phyloP scores from a whole-genome alignment of 2,888 invertebrate species.

The Dinocampus coccinellae region DNA sequence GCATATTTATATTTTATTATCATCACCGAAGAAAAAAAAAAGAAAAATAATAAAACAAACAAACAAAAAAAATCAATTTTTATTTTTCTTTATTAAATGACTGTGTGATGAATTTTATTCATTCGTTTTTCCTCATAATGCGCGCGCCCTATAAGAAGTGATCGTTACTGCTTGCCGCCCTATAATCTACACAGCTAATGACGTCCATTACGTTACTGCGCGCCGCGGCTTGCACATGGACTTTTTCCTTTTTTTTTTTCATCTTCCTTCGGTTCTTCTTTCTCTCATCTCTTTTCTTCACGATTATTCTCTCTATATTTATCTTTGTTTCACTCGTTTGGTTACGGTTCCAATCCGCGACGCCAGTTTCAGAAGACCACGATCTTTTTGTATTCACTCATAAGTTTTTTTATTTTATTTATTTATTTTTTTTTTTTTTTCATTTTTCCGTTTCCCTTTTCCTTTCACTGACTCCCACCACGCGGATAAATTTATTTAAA shows the following conservation, averaged over 20 bases:
- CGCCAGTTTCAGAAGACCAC: conserved; percentile 35
- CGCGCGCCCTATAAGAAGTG: conserved; percentile 67
- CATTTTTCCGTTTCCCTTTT: not conserved
- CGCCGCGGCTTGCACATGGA: conserved; percentile 56
- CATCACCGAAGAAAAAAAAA: too few species aligned
- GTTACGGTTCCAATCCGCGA: conserved; percentile 63
- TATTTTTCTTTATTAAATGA: too few species aligned
- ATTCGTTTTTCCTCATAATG: conserved; percentile 48
- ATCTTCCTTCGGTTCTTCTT: not conserved
- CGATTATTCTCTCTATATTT: conserved; percentile 44
- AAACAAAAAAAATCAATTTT: too few species aligned
- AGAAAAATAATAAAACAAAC: too few species aligned
- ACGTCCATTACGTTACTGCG: conserved; percentile 69
- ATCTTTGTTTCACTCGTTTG: conserved; percentile 49
- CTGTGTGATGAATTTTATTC: too few species aligned
- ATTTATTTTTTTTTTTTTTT: too few species aligned
- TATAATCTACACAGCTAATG: conserved; percentile 70
- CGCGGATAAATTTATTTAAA: not conserved
- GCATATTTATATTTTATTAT: too few species aligned
- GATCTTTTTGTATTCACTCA: conserved; percentile 5
- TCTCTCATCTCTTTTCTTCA: not conserved
- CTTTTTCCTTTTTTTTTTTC: conserved; percentile 35
- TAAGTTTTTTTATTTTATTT: too few species aligned
- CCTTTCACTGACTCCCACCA: not conserved
- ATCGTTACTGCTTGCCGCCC: conserved; percentile 70